Evolutionary conservation across 2,113 vertebrate genomes (phyloP).

Genomic region (Cyphomyrus discorhynchus): DNA sequence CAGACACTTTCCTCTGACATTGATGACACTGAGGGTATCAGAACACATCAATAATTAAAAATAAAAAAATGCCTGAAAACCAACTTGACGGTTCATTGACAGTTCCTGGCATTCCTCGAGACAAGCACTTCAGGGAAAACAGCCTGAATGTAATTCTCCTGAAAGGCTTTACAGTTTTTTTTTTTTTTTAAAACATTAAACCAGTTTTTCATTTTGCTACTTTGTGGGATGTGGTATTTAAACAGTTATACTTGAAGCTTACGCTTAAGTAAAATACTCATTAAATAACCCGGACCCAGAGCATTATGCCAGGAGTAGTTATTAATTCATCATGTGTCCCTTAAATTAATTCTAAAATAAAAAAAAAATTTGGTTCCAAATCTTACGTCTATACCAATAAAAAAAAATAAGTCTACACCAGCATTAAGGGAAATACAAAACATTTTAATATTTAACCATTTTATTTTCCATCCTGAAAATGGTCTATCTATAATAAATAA

Average conservation of each 20-base stretch:
- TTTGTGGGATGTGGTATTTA: neutral
- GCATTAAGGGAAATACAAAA: neutral
- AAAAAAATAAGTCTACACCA: neutral
- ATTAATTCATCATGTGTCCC: neutral
- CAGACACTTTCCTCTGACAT: constrained; percentile 1
- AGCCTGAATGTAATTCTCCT: neutral
- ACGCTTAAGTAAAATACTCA: neutral
- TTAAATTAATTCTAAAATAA: neutral
- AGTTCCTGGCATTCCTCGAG: neutral
- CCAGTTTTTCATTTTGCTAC: neutral
- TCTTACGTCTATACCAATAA: neutral
- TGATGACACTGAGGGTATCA: neutral
- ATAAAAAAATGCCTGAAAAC: neutral
- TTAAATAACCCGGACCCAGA: neutral
- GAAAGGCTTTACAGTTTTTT: neutral
- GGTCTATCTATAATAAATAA: neutral
- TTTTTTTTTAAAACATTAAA: neutral
- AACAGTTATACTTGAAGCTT: neutral
- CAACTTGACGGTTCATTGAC: neutral
- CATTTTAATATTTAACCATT: neutral
- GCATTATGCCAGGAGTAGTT: neutral
- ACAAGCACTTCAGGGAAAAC: neutral
- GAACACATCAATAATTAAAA: constrained; percentile 10
- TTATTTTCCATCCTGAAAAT: neutral
- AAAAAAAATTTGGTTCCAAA: neutral